phyloP scores from a whole-genome alignment of 2,888 invertebrate species.

The Meandrusa payeni region DNA sequence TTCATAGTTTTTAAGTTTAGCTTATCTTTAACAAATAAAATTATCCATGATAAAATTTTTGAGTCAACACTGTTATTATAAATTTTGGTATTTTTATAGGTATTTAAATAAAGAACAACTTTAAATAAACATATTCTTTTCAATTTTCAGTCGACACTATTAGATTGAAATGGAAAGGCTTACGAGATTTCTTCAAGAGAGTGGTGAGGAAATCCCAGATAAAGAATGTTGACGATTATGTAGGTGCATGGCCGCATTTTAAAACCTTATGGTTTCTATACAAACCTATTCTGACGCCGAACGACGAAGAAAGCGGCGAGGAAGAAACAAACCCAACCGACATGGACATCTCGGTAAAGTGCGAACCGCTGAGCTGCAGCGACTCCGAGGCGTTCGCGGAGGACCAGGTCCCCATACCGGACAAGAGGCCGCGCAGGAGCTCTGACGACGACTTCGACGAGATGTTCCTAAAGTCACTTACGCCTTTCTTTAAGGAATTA shows the following conservation, averaged over 20 bases:
- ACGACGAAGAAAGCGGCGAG: conserved; percentile 21
- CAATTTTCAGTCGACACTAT: conserved; percentile 40
- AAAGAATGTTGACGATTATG: conserved; percentile 33
- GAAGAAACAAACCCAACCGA: conserved; percentile 23
- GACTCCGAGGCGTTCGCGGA: conserved; percentile 21
- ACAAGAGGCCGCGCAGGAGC: conserved; percentile 27
- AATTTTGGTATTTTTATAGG: no score
- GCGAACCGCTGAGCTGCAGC: conserved; percentile 26
- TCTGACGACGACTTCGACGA: conserved; percentile 44
- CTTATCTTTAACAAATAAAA: no score
- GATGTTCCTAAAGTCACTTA: conserved; percentile 53
- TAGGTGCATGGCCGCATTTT: conserved; percentile 48
- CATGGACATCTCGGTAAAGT: conserved; percentile 20
- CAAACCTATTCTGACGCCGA: conserved; percentile 24
- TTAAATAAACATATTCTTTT: no score
- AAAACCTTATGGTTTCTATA: conserved; percentile 39
- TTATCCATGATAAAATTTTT: no score
- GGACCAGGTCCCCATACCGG: conserved; percentile 33
- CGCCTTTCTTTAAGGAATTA: conserved; percentile 47
- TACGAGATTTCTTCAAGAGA: conserved; percentile 46
- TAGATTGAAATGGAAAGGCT: conserved; percentile 51
- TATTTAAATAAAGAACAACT: no score
- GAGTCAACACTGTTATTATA: no score
- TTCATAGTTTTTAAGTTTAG: no score
- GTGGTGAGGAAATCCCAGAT: conserved; percentile 36